Evolutionary conservation across 2,113 vertebrate species (phyloP), one percentile per base, ranked within the genome.

Genomic region (Enhydra lutris): DNA sequence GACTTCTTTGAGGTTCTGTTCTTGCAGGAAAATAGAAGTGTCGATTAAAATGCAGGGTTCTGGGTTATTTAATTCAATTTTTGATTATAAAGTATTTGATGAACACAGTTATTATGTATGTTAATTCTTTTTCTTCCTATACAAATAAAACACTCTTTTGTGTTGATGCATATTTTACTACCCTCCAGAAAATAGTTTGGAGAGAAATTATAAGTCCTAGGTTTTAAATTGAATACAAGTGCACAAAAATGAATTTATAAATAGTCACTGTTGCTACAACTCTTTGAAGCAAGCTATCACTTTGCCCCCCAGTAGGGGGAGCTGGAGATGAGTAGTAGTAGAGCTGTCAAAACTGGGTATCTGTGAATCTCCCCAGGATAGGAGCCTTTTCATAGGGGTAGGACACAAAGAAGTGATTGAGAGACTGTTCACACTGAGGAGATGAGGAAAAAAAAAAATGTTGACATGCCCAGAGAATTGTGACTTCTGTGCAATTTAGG

Each of bases 271-370:
- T 65, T 84, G 50, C 31, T 42, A 4, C 31, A 39, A 36, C 23
- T 74, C 84, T 84, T 91, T 87, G 89, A 52, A 36, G 34, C 10
- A 8, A 3, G 12, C 61, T 61, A 61, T 96, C 55, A 15, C 42
- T 14, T 57, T 79, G 61, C n/a, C 13, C n/a, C 92, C 93, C 98
- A 96, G 96, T 95, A 98, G 97, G 63, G 91, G 98, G 94, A 26
- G 93, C 89, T 47, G 50, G 36, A 81, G 97, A 14, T 14, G 76
- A 63, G 81, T 47, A 10, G 1, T 11, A 31, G 6, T 20, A 29
- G 79, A 57, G 73, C 52, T 50, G 63, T 34, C 63, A 5, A 61
- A 26, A 8, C 14, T 1, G 11, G 9, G 6, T 26, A 20, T 14
- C 4, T 36, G 61, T 17, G 55, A 7, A 47, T 15, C 34, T n/a